phyloP scores from a whole-genome alignment of 2,888 invertebrate genomes.

The Unio pictorum region DNA sequence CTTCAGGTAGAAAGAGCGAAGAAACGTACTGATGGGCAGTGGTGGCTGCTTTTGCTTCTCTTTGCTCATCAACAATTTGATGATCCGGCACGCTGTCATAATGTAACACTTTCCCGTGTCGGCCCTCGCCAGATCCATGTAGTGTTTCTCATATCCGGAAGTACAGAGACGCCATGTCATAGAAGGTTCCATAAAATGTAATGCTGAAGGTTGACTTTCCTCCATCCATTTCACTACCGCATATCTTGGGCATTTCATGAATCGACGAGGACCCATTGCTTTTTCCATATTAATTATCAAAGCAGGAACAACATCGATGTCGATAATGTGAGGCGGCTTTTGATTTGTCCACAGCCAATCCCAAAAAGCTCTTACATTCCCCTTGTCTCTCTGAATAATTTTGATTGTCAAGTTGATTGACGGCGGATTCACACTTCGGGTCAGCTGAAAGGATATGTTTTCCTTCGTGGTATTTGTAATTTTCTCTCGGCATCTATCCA shows the following conservation, averaged over 20 bases:
- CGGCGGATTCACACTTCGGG: slow-evolving; percentile 23
- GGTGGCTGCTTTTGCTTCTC: neutral
- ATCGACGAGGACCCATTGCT: neutral
- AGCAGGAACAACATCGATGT: no score
- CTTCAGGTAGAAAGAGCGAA: slow-evolving; percentile 35
- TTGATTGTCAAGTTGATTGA: slow-evolving; percentile 27
- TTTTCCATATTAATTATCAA: no score
- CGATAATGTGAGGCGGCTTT: no score
- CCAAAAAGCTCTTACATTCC: neutral
- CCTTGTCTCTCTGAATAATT: neutral
- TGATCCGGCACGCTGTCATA: slow-evolving; percentile 35
- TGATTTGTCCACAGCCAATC: neutral
- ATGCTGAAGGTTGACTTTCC: slow-evolving; percentile 4
- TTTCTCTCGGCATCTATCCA: slow-evolving; percentile 8
- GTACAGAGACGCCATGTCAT: slow-evolving; percentile 36
- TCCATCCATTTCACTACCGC: slow-evolving; percentile 42
- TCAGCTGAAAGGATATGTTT: slow-evolving; percentile 9
- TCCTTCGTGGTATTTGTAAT: neutral
- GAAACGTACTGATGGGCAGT: slow-evolving; percentile 15
- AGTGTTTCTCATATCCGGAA: slow-evolving; percentile 40
- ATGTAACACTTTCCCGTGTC: slow-evolving; percentile 24
- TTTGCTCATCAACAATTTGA: slow-evolving; percentile 22
- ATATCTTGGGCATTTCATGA: slow-evolving; percentile 28
- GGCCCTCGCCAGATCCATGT: slow-evolving; percentile 26
- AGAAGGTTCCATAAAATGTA: slow-evolving; percentile 12